phyloP scores from a whole-genome alignment of 1,140 invertebrate genomes.

The Ceratoteleas bidentatus region DNA sequence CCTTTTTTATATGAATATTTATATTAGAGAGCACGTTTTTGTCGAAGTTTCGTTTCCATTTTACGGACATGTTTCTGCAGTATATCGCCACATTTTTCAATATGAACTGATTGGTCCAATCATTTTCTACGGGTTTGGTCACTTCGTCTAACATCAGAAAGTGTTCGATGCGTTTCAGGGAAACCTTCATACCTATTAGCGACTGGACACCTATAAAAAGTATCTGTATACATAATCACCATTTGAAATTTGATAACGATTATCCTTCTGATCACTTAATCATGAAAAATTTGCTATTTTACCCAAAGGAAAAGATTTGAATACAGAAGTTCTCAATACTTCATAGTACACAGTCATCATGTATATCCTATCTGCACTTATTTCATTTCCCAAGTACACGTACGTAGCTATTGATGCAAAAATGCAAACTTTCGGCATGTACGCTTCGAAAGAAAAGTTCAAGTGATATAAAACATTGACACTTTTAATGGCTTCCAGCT shows the following conservation, averaged over 20 bases:
- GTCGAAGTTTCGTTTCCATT: constrained; percentile 1
- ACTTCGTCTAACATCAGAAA: constrained; percentile 3
- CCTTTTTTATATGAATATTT: background rate
- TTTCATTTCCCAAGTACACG: background rate
- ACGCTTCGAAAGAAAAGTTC: constrained; percentile 1
- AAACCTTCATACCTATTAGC: background rate
- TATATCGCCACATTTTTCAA: background rate
- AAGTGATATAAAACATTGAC: background rate
- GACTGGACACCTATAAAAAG: background rate
- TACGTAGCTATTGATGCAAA: background rate
- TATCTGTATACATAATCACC: background rate
- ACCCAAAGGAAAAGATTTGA: background rate
- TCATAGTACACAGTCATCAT: background rate
- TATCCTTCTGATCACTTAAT: background rate
- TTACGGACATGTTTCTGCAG: constrained; percentile 1
- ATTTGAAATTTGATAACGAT: background rate
- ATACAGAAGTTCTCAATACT: background rate
- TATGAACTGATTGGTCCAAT: background rate
- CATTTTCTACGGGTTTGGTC: background rate
- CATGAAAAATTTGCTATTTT: background rate
- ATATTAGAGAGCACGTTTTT: background rate
- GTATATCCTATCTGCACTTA: constrained; percentile 2
- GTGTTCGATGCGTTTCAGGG: background rate
- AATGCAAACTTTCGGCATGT: background rate
- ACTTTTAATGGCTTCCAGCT: background rate